These are phyloP conservation scores for Drosophila gaucha DNA, from an alignment of 2,888 invertebrate species.

Conservation along the genomic window DNA sequence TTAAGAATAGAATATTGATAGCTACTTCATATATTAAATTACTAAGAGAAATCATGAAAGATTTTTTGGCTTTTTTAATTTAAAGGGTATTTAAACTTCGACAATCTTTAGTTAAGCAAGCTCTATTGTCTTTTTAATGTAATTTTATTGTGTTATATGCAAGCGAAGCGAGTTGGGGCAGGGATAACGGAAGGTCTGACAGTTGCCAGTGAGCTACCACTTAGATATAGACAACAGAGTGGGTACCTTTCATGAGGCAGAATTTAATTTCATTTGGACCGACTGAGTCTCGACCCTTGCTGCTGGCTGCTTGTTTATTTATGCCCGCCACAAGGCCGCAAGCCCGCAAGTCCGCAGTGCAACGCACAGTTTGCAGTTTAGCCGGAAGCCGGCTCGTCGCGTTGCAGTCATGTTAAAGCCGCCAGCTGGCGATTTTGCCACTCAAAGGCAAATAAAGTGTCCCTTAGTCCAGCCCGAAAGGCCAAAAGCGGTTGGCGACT, in stretches of 20 bases:
- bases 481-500: conserved; percentile 52
- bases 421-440: conserved; percentile 31
- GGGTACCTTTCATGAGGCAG: conserved; percentile 7
- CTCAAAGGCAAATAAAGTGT: conserved; percentile 61
- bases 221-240: not conserved
- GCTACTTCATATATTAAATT: too few species aligned
- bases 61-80: too few species aligned
- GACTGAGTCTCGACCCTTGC: conserved; percentile 10
- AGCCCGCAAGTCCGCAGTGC: conserved; percentile 7
- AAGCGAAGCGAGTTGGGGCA: conserved; percentile 5
- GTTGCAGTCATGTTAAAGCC: conserved; percentile 23
- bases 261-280: conserved; percentile 60
- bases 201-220: conserved; percentile 15
- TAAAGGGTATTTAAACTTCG: conserved; percentile 8
- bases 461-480: conserved; percentile 13
- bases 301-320: conserved; percentile 48
- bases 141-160: conserved; percentile 47
- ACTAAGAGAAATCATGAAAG: too few species aligned
- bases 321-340: conserved; percentile 31
- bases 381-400: conserved; percentile 26
- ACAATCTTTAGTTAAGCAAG: not conserved
- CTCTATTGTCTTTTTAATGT: conserved; percentile 27
- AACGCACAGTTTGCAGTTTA: conserved; percentile 23
- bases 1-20: too few species aligned
- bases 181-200: conserved; percentile 10